Base-by-base conservation (phyloP, 1,140 invertebrate genomes). In the Antheraea mylitta region DNA sequence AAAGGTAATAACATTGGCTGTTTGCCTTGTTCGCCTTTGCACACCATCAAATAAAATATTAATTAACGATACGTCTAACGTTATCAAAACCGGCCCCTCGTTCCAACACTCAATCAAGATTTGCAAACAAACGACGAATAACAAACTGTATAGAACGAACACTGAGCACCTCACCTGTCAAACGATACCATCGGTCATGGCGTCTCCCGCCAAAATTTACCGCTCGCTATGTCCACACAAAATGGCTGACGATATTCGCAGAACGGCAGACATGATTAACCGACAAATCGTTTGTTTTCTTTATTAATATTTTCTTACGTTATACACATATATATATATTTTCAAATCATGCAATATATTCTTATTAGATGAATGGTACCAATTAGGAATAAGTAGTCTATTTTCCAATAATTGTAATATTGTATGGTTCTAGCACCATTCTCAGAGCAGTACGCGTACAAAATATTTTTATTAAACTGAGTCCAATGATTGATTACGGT, bases 151-250 rank as follows among this genome's bases (percentile, higher is more conserved):
- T 30, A 22, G 61, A 37, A 63, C 9, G 11, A 16, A 16, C 45
- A 53, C 13, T 4, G 30, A 63, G 19, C 61, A 37, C 13, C 37
- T 63, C 30, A 63, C 61, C 61, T 63, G 61, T 63, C 61, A 63
- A 37, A 30, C 37, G 61, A 63, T 18, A 37, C 37, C 61, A 63
- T 63, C 61, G 13, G 37, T 63, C 61, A 63, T 63, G 61, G 30
- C 61, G 19, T 30, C 61, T 30, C 22, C 45, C 45, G 45, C 45
- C 38, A 53, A 53, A 53, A 53, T n/a, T 9, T n/a, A 13, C 45
- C 45, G 45, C 45, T 53, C 45, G 11, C 4, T 53, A n/a, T 53
- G 7, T 13, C 61, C 8, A 1, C 16, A 37, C 61, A 63, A 63
- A 63, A 63, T 63, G 61, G 61, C 61, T 22, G 61, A 63, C 61